phyloP scores from a whole-genome alignment of 2,888 invertebrate species.

The Beris morrisii region DNA sequence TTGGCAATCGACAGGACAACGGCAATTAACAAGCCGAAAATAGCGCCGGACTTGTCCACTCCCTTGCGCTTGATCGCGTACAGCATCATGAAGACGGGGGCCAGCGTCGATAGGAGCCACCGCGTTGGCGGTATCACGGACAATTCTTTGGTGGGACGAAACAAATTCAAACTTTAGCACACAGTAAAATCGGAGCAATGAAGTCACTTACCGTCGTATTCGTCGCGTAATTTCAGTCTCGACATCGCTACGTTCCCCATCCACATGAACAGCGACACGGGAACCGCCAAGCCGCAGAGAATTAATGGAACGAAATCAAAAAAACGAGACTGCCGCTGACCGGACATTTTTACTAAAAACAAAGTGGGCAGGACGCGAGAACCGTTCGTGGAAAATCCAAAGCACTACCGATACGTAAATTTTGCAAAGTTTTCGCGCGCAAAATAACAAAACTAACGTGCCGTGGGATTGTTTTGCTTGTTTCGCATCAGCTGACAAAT shows the following conservation, averaged over 20 bases:
- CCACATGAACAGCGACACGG: slow-evolving; percentile 78
- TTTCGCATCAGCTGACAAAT: too few relatives aligned
- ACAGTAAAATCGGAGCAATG: neutral
- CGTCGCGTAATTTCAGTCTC: slow-evolving; percentile 59
- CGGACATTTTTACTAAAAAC: too few relatives aligned
- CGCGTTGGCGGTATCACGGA: slow-evolving; percentile 51
- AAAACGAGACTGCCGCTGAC: neutral
- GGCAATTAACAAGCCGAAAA: slow-evolving; percentile 71
- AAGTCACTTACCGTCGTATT: slow-evolving; percentile 60
- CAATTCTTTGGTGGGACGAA: too few relatives aligned
- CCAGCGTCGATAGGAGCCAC: slow-evolving; percentile 53
- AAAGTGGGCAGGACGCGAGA: too few relatives aligned
- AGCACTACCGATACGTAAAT: too few relatives aligned
- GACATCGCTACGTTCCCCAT: slow-evolving; percentile 70
- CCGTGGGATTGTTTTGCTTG: too few relatives aligned
- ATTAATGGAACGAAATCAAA: slow-evolving; percentile 61
- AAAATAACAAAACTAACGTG: too few relatives aligned
- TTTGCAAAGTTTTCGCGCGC: too few relatives aligned
- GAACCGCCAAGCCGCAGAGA: slow-evolving; percentile 69
- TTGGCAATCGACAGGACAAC: slow-evolving; percentile 77
- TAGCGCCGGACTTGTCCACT: slow-evolving; percentile 70
- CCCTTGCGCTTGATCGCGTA: slow-evolving; percentile 71
- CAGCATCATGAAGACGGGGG: slow-evolving; percentile 65
- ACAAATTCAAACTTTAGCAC: neutral
- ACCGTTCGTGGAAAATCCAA: too few relatives aligned